phyloP scores from a whole-genome alignment of 2,113 vertebrate genomes.

The Mesocricetus auratus region DNA sequence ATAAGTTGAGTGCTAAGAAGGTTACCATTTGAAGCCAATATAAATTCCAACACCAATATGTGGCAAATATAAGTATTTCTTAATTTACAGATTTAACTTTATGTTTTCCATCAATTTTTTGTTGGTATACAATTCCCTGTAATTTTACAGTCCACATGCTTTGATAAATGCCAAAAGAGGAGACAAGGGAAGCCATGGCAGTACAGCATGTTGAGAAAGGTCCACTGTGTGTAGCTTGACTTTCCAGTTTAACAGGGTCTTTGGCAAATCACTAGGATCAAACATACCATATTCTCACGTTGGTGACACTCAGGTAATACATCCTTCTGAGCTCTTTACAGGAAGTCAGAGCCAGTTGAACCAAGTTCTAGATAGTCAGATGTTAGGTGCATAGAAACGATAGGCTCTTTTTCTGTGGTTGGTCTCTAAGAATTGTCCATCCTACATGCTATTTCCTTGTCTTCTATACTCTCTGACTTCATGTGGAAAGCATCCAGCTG shows the following conservation, averaged over 20 bases:
- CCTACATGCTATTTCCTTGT: neutral
- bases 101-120: conserved; percentile 27
- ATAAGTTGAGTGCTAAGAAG: neutral
- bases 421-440: neutral
- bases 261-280: neutral
- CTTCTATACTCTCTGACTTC: neutral
- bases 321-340: neutral
- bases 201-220: neutral
- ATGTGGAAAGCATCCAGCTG: neutral
- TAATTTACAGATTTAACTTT: conserved; percentile 9
- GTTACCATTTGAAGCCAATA: conserved; percentile 15
- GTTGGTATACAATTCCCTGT: neutral
- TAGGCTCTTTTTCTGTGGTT: neutral
- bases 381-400: neutral
- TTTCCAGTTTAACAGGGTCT: neutral
- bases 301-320: neutral
- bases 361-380: neutral
- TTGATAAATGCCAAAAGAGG: conserved; percentile 9
- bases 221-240: neutral
- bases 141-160: neutral
- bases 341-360: neutral
- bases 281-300: neutral
- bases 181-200: neutral
- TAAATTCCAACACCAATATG: neutral
- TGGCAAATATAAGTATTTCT: neutral